These are phyloP conservation scores for Drosophila niveifrons DNA, from an alignment of 2,888 invertebrate genomes.

Conservation along the genomic window DNA sequence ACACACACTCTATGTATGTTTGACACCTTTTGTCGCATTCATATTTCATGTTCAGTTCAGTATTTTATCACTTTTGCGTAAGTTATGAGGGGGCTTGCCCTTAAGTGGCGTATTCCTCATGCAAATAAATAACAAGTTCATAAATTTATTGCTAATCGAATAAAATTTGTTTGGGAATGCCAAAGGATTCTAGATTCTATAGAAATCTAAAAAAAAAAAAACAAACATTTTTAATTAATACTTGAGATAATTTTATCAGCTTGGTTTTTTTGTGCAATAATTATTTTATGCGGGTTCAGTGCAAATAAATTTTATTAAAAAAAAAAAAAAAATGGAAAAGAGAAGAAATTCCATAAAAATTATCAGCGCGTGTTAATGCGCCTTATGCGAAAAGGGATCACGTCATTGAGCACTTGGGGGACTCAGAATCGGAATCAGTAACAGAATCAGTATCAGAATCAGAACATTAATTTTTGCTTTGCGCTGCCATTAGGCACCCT, in stretches of 20 bases:
- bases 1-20: no score
- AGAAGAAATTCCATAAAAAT: constrained; percentile 26
- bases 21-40: constrained; percentile 58
- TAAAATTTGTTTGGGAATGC: constrained; percentile 6
- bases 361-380: constrained; percentile 44
- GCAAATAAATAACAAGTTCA: constrained; percentile 77
- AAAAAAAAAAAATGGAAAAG: not conserved
- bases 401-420: constrained; percentile 36
- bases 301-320: constrained; percentile 5
- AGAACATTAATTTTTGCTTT: constrained; percentile 21
- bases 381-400: constrained; percentile 21
- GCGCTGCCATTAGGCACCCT: constrained; percentile 46
- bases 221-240: constrained; percentile 4
- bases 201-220: constrained; percentile 4
- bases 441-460: constrained; percentile 44
- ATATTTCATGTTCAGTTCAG: constrained; percentile 55
- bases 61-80: constrained; percentile 40
- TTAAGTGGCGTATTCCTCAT: constrained; percentile 59
- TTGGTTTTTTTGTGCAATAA: constrained; percentile 2
- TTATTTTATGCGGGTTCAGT: constrained; percentile 35
- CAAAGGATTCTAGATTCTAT: constrained; percentile 2
- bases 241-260: constrained; percentile 46
- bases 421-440: constrained; percentile 16
- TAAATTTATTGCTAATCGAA: constrained; percentile 44
- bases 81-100: constrained; percentile 48